Conservation (phyloP, 1,140 invertebrate species). For the Achroia grisella region DNA sequence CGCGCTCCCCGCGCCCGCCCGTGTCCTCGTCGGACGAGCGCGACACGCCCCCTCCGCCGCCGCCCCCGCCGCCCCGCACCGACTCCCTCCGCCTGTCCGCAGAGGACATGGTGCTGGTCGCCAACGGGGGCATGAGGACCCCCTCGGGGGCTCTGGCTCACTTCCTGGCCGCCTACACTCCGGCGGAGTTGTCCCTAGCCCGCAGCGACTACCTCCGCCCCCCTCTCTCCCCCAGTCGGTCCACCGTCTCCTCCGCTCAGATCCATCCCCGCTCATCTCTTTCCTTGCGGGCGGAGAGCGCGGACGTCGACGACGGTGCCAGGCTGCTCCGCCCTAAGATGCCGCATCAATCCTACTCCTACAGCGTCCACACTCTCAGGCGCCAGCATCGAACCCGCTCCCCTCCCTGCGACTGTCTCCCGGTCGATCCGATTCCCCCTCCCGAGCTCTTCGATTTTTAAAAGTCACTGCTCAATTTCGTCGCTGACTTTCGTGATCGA, state of each 20-base stretch:
- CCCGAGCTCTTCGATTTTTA: constrained; percentile 58
- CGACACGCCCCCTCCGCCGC: constrained; percentile 13
- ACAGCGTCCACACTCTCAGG: constrained; percentile 34
- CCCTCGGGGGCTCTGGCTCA: constrained; percentile 57
- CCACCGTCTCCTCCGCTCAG: background rate
- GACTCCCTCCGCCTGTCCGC: constrained; percentile 46
- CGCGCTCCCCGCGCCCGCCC: constrained; percentile 10
- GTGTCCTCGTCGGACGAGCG: constrained; percentile 12
- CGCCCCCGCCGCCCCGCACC: constrained; percentile 26
- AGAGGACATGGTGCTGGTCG: constrained; percentile 60
- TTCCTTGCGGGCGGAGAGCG: constrained; percentile 33
- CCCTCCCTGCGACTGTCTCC: constrained; percentile 42
- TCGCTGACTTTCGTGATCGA: background rate
- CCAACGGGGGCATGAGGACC: constrained; percentile 57
- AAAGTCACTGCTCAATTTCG: constrained; percentile 1
- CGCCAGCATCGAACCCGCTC: constrained; percentile 21
- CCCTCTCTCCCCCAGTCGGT: constrained; percentile 18
- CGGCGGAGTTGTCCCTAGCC: constrained; percentile 24
- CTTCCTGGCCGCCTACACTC: constrained; percentile 40
- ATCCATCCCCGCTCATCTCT: constrained; percentile 32
- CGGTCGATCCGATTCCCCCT: constrained; percentile 51
- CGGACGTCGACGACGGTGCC: constrained; percentile 13
- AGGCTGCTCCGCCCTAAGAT: constrained; percentile 3
- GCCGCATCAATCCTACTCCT: constrained; percentile 23
- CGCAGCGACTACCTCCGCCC: constrained; percentile 41